phyloP scores from a whole-genome alignment of 2,113 vertebrate species.

The Pelusios castaneus region DNA sequence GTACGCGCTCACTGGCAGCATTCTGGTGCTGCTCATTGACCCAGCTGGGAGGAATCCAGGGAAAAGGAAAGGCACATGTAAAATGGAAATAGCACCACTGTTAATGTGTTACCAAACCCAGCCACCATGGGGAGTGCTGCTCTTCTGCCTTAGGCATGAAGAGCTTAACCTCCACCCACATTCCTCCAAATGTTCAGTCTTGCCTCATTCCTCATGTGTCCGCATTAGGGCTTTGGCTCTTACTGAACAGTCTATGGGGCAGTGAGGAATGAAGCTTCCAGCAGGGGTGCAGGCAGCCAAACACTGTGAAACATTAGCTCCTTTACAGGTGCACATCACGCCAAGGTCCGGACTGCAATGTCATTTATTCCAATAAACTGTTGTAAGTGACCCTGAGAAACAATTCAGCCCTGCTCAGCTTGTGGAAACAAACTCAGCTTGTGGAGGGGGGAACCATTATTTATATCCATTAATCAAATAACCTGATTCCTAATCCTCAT shows the following conservation, averaged over 20 bases:
- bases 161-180: neutral
- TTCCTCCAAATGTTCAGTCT: neutral
- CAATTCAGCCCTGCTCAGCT: neutral
- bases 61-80: neutral
- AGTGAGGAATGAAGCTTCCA: neutral
- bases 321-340: neutral
- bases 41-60: neutral
- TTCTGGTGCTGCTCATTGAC: neutral
- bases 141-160: neutral
- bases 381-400: neutral
- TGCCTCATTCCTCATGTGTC: neutral
- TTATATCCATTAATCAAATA: too few species aligned
- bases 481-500: too few species aligned
- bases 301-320: neutral
- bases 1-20: neutral
- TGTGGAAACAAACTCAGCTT: too few species aligned
- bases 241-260: neutral
- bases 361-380: neutral
- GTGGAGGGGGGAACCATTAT: too few species aligned
- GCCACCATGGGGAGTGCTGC: neutral
- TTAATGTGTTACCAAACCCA: neutral
- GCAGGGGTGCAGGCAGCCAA: neutral
- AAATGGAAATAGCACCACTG: neutral
- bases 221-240: neutral
- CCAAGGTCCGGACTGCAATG: neutral